Base-by-base conservation (phyloP, 1,140 invertebrate genomes). In the Euwallacea similis region DNA sequence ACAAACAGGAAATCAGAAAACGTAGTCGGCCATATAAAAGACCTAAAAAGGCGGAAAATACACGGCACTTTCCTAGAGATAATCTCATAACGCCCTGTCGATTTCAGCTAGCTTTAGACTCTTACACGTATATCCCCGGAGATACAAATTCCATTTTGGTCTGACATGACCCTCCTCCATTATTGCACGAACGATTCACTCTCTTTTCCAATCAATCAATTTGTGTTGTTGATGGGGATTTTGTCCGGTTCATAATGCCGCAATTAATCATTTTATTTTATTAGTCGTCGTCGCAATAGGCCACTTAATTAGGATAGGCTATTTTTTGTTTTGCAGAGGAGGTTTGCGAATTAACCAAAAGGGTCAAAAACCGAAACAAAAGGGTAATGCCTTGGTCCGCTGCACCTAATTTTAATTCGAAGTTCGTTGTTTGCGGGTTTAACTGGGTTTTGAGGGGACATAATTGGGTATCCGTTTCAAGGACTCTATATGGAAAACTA, bases 11-110 rank as follows among this genome's bases (percentile, higher is more conserved):
- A 69, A 69, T 69, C 58, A 69, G 46, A 54, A 46, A 62, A 21
- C 59, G 15, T 43, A 69, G 42, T 21, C 67, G 59, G 15, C 33
- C 61, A 53, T 56, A 64, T 41, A 61, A 42, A 41, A 70, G 33
- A 42, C 63, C 21, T 33, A 33, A 70, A 70, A 64, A 63, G 68
- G 41, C 61, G 68, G 68, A 70, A 70, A 70, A 70, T 70, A 64
- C 68, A 70, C 44, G 16, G 47, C 61, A 42, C 68, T 70, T 70
- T 70, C 15, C 55, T 7, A 70, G 68, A 70, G 68, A 70, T 70
- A 70, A 70, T 70, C 68, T 70, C 50, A 70, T 70, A 70, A 70
- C 68, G 68, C 68, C 68, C 56, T 70, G 68, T 70, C 68, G 68
- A 70, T 70, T 70, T 56, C 68, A 70, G 58, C 41, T 47, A 42